Evolutionary conservation across 2,888 invertebrate species (phyloP).

Genomic region (Melinopterus prodromus): DNA sequence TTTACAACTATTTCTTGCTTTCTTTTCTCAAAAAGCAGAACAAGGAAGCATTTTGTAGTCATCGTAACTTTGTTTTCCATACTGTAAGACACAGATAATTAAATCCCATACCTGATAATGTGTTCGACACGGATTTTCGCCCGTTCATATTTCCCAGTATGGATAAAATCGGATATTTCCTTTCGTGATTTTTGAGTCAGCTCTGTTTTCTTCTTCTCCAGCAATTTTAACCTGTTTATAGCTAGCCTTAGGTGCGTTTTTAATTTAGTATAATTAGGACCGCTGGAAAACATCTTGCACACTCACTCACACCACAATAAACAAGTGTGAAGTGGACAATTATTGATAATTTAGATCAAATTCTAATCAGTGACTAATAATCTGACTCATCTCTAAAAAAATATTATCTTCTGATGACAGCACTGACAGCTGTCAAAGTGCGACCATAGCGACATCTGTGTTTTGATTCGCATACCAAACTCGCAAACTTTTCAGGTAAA

Average conservation of each 20-base stretch:
- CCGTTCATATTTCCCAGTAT: conserved; percentile 83
- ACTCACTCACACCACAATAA: not conserved
- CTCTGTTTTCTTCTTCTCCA: conserved; percentile 98
- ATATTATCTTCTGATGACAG: not conserved
- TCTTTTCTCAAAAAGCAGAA: too few relatives aligned
- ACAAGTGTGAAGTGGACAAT: not conserved
- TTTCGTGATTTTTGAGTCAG: conserved; percentile 93
- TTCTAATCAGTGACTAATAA: not conserved
- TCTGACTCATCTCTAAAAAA: not conserved
- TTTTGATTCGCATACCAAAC: too few relatives aligned
- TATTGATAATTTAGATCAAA: not conserved
- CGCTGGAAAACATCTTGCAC: conserved; percentile 83
- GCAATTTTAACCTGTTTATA: conserved; percentile 90
- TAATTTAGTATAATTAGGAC: conserved; percentile 92
- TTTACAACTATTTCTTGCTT: too few relatives aligned
- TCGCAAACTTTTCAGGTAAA: too few relatives aligned
- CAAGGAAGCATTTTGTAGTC: too few relatives aligned
- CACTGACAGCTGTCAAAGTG: not conserved
- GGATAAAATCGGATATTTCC: conserved; percentile 97
- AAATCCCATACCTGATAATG: conserved; percentile 77
- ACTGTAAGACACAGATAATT: too few relatives aligned
- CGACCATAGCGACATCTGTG: not conserved
- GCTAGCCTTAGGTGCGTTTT: conserved; percentile 95
- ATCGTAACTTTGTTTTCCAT: too few relatives aligned
- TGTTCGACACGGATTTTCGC: conserved; percentile 98